Evolutionary conservation across 2,888 invertebrate genomes (phyloP), one percentile per base, ranked within the genome.

Genomic region (Pherbina coryleti): DNA sequence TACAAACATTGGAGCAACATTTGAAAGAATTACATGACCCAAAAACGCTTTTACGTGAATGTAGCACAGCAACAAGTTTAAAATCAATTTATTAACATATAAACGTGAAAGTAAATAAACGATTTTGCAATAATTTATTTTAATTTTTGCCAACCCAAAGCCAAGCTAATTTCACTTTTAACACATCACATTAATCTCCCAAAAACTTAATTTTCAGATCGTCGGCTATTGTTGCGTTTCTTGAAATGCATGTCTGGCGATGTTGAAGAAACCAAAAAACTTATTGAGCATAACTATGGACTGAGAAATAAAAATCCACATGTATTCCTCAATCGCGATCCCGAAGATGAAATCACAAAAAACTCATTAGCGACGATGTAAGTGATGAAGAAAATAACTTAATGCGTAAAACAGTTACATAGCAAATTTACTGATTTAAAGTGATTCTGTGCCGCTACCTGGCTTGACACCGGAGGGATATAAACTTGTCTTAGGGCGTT

Each of bases 251-350:
- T 87, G 84, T 85, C 83, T 77, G 82, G 83, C 19, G 75, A 87
- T 82, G 73, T 86, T 44, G 87, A 85, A 78, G 86, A 85, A 44
- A 84, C 86, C 17, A 86, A 87, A 78, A 83, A 85, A 74, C 82
- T 88, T 64, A 85, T 88, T 25, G 86, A 87, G 79, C 79, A 85
- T n/a, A 88, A 87, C 84, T 92, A 90, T 82, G 89, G 90, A 7
- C 86, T 92, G 77, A 88, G 92, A n/a, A 89, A 90, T 19, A 90
- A 90, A 81, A 88, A 90, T 69, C 91, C 91, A 14, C 91, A 92
- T 84, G 89, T 92, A 79, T 92, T 92, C 83, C 86, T 88, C 8
- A 88, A 91, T 75, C 87, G 92, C 62, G 91, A 92, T 85, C 91
- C 91, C 0, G 66, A 82, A 19, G 86, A 86, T 70, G 85, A 82